Conservation (phyloP, 2,888 invertebrate species). For the Pedicia rivosa region DNA sequence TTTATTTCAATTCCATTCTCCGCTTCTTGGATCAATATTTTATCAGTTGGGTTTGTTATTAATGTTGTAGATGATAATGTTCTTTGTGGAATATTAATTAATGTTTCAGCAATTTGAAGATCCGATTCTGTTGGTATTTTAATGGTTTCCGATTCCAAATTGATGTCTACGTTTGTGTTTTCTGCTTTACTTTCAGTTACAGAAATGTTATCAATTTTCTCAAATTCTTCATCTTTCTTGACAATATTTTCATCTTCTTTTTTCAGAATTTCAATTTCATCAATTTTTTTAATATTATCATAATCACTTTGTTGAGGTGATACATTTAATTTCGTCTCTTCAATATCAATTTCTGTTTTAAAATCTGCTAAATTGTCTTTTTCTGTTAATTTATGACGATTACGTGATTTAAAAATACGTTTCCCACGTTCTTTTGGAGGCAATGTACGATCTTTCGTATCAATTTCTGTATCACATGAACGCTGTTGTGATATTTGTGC, state of each 20-base stretch:
- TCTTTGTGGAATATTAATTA: background rate
- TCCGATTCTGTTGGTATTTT: background rate
- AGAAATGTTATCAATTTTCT: too few species aligned
- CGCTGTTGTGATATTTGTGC: too few species aligned
- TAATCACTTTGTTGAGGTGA: slow-evolving; percentile 5
- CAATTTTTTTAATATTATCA: background rate
- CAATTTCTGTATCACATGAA: slow-evolving; percentile 14
- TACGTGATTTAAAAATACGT: slow-evolving; percentile 28
- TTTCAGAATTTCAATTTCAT: slow-evolving; percentile 6
- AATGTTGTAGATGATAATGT: too few species aligned
- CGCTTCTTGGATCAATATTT: too few species aligned
- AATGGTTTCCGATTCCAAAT: background rate
- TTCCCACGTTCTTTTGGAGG: slow-evolving; percentile 30
- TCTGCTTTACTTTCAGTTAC: too few species aligned
- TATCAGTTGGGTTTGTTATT: too few species aligned
- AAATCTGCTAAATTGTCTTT: slow-evolving; percentile 7
- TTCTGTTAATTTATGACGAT: slow-evolving; percentile 13
- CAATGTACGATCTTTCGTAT: slow-evolving; percentile 20
- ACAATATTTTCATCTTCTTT: background rate
- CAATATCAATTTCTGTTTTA: background rate
- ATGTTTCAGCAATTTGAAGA: background rate
- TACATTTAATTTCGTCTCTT: background rate
- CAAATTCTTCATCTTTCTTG: background rate
- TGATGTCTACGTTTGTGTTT: too few species aligned
- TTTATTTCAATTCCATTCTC: too few species aligned